These are phyloP conservation scores for Cyaniris semiargus DNA, from an alignment of 2,888 invertebrate genomes.

Conservation along the genomic window DNA sequence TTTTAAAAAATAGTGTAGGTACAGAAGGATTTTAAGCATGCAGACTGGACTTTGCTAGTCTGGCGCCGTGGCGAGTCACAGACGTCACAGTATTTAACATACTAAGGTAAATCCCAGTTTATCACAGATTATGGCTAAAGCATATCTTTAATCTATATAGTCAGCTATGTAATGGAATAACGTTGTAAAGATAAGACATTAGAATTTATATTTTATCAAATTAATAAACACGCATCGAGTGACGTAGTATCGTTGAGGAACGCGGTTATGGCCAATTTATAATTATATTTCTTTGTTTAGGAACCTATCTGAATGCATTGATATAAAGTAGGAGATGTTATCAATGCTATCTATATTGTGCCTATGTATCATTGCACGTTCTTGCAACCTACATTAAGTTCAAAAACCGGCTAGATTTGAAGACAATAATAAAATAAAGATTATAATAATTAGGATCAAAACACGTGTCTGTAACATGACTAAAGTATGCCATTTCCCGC, in stretches of 20 bases:
- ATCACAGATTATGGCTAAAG: slow-evolving; percentile 22
- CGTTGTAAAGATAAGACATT: slow-evolving; percentile 28
- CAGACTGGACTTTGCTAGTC: not conserved
- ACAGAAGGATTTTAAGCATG: no score
- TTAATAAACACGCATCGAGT: not conserved
- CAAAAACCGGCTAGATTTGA: not conserved
- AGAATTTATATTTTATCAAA: slow-evolving; percentile 13
- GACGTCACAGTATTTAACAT: not conserved
- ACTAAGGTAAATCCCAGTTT: slow-evolving; percentile 20
- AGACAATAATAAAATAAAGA: not conserved
- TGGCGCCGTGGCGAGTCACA: not conserved
- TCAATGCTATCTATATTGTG: not conserved
- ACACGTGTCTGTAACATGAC: not conserved
- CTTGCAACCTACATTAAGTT: slow-evolving; percentile 12
- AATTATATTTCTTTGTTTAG: not conserved
- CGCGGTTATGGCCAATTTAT: not conserved
- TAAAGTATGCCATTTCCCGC: not conserved
- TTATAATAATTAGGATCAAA: not conserved
- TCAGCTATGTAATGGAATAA: slow-evolving; percentile 26
- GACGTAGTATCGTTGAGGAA: not conserved
- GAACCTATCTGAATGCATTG: not conserved
- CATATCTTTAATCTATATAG: not conserved
- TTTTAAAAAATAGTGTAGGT: no score
- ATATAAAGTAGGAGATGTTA: not conserved
- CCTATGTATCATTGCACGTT: not conserved